phyloP scores from a whole-genome alignment of 2,888 invertebrate genomes.

The Tinea pellionella region DNA sequence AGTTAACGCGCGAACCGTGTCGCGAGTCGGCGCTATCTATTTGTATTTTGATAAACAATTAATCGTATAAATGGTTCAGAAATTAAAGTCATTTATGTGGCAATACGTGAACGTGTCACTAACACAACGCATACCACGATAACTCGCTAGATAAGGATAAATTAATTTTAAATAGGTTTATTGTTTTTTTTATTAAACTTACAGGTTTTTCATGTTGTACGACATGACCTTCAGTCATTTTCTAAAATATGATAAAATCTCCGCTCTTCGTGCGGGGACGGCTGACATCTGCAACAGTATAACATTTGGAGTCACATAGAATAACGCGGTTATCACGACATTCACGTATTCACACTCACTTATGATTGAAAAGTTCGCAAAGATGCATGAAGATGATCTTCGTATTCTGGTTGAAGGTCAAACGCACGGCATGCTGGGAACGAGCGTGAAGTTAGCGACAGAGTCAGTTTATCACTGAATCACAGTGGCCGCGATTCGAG shows the following conservation, averaged over 20 bases:
- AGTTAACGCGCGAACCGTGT: not conserved
- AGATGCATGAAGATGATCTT: constrained; percentile 53
- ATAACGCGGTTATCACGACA: constrained; percentile 18
- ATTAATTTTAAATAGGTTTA: not conserved
- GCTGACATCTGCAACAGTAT: constrained; percentile 59
- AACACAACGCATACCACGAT: not conserved
- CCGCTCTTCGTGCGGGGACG: constrained; percentile 59
- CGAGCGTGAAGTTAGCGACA: constrained; percentile 29
- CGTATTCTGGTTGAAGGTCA: constrained; percentile 34
- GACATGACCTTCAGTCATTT: constrained; percentile 62
- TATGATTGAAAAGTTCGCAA: constrained; percentile 28
- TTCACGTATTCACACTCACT: constrained; percentile 15
- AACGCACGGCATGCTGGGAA: constrained; percentile 45
- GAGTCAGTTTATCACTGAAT: constrained; percentile 55
- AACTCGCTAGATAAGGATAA: not conserved
- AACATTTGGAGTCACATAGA: constrained; percentile 47
- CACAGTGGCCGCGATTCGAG: constrained; percentile 21
- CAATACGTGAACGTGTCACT: not conserved
- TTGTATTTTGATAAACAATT: not conserved
- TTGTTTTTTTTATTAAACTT: constrained; percentile 27
- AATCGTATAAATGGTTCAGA: not conserved
- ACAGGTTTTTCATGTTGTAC: constrained; percentile 59
- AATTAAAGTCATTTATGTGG: not conserved
- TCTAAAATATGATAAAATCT: constrained; percentile 65
- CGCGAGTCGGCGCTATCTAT: not conserved